Evolutionary conservation across 2,113 vertebrate genomes (phyloP), one percentile per base, ranked within the genome.

Genomic region (Vulpes vulpes): DNA sequence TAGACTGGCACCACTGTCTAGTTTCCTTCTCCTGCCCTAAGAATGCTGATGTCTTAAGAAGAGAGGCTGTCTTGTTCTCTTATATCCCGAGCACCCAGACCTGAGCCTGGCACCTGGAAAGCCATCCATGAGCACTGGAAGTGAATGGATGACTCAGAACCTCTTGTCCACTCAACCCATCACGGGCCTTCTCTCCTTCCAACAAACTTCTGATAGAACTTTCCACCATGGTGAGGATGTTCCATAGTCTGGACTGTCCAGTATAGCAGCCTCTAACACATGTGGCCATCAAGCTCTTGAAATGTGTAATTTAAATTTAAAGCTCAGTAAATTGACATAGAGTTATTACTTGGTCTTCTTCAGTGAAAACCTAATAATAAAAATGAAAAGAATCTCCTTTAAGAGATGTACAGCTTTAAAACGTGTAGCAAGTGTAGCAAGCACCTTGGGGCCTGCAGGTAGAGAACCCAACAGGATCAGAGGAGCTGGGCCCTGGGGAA

Each of bases 221-320:
- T 55, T 35, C 78, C 11, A 7, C 14, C 51, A 53, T 0, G 4
- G 11, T 6, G n/a, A 12, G 19, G 23, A 32, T 0, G 25, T 12
- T n/a, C 60, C 8, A 11, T 19, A n/a, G 15, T 19, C 30, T 14
- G 73, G 23, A 17, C 51, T n/a, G 27, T 30, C 76, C 82, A 27
- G 3, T 11, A 73, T 1, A 17, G 55, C 14, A 69, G 38, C 55
- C 55, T 59, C 19, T 43, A 20, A 43, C 53, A 57, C 32, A 8
- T 1, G 7, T 10, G 15, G 79, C 38, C 69, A 30, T 0, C 1
- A 4, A 22, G 14, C 43, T 51, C 19, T 3, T 11, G 20, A 53
- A 62, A n/a, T 0, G 27, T 30, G 14, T 35, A 51, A 11, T 76
- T 59, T 65, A 15, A 83, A 53, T 11, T 19, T 74, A 81, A 51